phyloP scores from a whole-genome alignment of 2,797 vertebrate species.

The Potorous gilbertii region DNA sequence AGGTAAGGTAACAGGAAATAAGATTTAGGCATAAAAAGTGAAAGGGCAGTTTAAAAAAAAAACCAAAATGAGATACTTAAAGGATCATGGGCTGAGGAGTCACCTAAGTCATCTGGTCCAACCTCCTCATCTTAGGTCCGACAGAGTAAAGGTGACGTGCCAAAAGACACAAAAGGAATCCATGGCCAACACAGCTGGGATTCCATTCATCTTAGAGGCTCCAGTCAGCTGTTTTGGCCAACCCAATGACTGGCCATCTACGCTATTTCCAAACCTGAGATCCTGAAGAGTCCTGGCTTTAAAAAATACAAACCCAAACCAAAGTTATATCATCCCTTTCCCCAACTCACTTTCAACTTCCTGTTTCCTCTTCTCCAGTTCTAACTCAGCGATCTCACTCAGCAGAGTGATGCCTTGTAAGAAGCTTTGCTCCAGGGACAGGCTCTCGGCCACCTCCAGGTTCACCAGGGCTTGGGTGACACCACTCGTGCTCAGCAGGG shows the following conservation, averaged over 20 bases:
- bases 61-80: background rate
- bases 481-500: slow-evolving; percentile 67
- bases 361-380: slow-evolving; percentile 88
- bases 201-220: background rate
- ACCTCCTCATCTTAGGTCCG: background rate
- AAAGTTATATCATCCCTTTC: background rate
- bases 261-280: background rate
- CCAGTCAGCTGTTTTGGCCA: background rate
- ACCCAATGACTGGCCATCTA: background rate
- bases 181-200: background rate
- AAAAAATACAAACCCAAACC: background rate
- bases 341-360: slow-evolving; percentile 83
- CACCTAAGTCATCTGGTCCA: background rate
- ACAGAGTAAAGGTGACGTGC: background rate
- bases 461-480: slow-evolving; percentile 77
- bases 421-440: slow-evolving; percentile 89
- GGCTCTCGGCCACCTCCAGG: slow-evolving; percentile 77
- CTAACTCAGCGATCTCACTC: slow-evolving; percentile 94
- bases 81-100: background rate
- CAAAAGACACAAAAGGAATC: background rate
- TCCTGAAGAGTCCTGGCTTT: background rate
- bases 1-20: background rate
- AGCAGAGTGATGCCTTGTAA: slow-evolving; percentile 96
- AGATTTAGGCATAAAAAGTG: background rate
- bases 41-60: background rate